Base-by-base conservation (phyloP, 1,140 invertebrate genomes). In the Caenorhabditis elegans region DNA sequence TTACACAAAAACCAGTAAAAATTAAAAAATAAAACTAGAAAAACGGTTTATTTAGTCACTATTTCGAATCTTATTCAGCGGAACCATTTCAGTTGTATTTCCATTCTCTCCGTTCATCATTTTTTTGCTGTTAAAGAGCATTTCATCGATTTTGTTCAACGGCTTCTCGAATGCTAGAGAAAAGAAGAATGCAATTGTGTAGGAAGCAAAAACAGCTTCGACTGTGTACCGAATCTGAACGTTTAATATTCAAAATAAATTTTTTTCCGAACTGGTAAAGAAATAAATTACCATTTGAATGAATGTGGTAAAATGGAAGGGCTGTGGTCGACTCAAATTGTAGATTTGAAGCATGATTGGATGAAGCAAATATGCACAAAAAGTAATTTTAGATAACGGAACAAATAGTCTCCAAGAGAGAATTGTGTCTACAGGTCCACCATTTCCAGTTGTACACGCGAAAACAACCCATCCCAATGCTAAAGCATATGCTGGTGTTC, bases 381-480 rank as follows among this genome's bases (percentile, higher is more conserved):
- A 91, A 0, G 91, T 91, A 39, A 91, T 86, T 65, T 90, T 86
- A 31, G 88, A 90, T 10, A 91, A 86, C 0, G 90, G 90, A 13
- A 90, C 85, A 17, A 90, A 85, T 1, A 85, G 86, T 65, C 83
- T 85, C 88, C 87, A 91, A 13, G 48, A 43, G 34, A 49, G n/a
- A 82, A 65, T 78, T 3, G 92, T 82, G 91, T 75, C 34, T 17
- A 22, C 17, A 34, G 86, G 90, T 94, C 94, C 94, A 91, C 94
- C 95, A 90, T 95, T 93, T 79, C 95, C 95, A 31, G 94, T 95
- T 24, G 94, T 94, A 87, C 95, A 96, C 0, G 95, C 95, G 79
- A 96, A 92, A 10, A 95, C 94, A 83, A 96, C 93, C 95, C 95
- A 97, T 0, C 93, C 92, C 17, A 96, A 89, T 22, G 93, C 93